These are phyloP conservation scores for Acronicta leporina DNA, from an alignment of 2,888 invertebrate species.

Conservation along the genomic window DNA sequence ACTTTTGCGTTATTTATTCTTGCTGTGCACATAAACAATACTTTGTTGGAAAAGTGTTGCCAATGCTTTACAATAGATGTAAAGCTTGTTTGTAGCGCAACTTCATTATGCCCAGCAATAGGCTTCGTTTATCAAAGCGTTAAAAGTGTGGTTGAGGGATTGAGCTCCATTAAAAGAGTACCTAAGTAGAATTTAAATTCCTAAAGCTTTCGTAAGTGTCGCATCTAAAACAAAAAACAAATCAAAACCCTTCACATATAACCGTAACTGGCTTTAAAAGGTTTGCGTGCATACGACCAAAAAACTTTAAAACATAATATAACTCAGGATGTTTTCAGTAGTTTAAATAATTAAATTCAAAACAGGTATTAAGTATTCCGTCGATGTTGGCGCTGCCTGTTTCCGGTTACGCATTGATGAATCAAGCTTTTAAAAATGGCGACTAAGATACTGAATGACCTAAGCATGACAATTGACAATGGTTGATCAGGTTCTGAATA, in stretches of 20 bases:
- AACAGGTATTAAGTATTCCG: slow-evolving; percentile 53
- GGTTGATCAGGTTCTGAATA: slow-evolving; percentile 49
- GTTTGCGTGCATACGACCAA: slow-evolving; percentile 16
- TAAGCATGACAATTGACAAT: slow-evolving; percentile 49
- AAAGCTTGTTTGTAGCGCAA: too few relatives aligned
- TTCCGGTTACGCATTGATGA: slow-evolving; percentile 50
- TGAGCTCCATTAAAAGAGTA: too few relatives aligned
- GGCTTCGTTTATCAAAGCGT: too few relatives aligned
- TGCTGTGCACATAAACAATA: background rate
- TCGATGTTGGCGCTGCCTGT: slow-evolving; percentile 50
- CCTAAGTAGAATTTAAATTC: too few relatives aligned
- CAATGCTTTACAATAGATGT: too few relatives aligned
- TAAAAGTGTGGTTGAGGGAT: too few relatives aligned
- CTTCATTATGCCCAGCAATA: too few relatives aligned
- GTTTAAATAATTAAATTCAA: slow-evolving; percentile 40
- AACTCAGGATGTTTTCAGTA: slow-evolving; percentile 18
- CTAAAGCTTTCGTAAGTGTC: too few relatives aligned
- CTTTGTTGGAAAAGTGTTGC: too few relatives aligned
- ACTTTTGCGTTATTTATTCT: slow-evolving; percentile 15
- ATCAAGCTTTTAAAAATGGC: slow-evolving; percentile 51
- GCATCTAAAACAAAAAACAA: too few relatives aligned
- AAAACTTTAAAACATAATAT: slow-evolving; percentile 2
- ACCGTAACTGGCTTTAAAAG: background rate
- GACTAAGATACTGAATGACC: slow-evolving; percentile 39
- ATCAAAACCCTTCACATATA: too few relatives aligned